phyloP scores from a whole-genome alignment of 2,113 vertebrate species.

The Stegastes partitus region DNA sequence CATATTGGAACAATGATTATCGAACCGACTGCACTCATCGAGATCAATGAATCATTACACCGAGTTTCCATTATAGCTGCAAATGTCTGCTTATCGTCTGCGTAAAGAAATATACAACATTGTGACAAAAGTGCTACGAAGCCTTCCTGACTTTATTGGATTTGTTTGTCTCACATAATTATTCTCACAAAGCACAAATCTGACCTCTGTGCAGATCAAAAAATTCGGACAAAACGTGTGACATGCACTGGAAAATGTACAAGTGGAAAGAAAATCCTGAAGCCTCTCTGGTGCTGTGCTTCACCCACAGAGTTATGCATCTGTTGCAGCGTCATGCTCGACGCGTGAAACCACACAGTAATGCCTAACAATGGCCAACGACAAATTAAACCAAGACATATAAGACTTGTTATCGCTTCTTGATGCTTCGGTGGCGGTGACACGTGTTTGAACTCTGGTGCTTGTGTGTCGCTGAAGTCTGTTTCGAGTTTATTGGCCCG shows the following conservation, averaged over 20 bases:
- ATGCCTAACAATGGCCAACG: neutral
- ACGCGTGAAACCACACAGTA: neutral
- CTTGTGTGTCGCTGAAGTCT: conserved; percentile 17
- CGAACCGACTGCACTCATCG: no score
- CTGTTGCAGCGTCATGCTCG: neutral
- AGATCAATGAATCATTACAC: no score
- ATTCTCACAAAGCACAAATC: no score
- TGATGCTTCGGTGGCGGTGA: neutral
- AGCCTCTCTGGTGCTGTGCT: neutral
- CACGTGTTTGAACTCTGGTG: conserved; percentile 30
- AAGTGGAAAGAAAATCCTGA: neutral
- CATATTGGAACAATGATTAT: no score
- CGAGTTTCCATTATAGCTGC: no score
- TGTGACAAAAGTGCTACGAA: neutral
- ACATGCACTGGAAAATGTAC: no score
- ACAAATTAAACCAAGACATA: neutral
- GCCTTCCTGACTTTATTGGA: no score
- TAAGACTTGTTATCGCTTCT: neutral
- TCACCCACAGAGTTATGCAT: neutral
- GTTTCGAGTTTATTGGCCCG: conserved; percentile 46
- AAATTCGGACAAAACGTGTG: neutral
- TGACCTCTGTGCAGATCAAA: neutral
- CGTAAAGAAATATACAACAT: neutral
- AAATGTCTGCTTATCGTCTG: neutral
- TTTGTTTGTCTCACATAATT: no score